Conservation (phyloP, 2,888 invertebrate species). For the Diadegma fenestrale region DNA sequence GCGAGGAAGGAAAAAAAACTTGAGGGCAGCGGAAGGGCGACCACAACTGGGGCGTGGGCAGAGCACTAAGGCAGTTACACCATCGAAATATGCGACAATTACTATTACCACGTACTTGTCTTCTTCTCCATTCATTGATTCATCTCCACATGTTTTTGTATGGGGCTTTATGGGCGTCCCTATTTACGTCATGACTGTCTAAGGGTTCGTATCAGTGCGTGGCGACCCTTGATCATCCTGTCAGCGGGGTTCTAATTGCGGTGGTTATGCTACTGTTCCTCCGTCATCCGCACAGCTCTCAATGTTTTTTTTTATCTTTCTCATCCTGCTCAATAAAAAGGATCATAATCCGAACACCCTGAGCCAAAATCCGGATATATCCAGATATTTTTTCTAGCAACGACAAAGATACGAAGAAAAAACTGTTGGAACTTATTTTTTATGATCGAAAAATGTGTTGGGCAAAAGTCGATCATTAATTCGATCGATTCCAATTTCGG, state of each 20-base stretch:
- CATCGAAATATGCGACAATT: conserved; percentile 43
- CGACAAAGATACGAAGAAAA: background rate
- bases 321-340: background rate
- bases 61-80: conserved; percentile 47
- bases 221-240: conserved; percentile 58
- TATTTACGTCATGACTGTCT: conserved; percentile 51
- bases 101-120: conserved; percentile 50
- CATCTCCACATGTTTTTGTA: conserved; percentile 19
- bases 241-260: conserved; percentile 76
- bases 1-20: conserved; percentile 5
- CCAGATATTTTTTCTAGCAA: background rate
- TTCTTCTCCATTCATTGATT: conserved; percentile 22
- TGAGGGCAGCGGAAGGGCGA: background rate
- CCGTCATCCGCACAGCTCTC: background rate
- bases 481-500: background rate
- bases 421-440: background rate
- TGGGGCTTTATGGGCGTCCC: conserved; percentile 8
- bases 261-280: conserved; percentile 60
- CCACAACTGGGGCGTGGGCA: conserved; percentile 31
- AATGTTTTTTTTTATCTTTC: background rate
- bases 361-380: too few species aligned
- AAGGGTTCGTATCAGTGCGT: conserved; percentile 12
- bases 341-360: background rate
- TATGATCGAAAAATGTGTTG: background rate
- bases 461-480: background rate